phyloP scores from a whole-genome alignment of 2,888 invertebrate genomes.

The Pyrrhia umbra region DNA sequence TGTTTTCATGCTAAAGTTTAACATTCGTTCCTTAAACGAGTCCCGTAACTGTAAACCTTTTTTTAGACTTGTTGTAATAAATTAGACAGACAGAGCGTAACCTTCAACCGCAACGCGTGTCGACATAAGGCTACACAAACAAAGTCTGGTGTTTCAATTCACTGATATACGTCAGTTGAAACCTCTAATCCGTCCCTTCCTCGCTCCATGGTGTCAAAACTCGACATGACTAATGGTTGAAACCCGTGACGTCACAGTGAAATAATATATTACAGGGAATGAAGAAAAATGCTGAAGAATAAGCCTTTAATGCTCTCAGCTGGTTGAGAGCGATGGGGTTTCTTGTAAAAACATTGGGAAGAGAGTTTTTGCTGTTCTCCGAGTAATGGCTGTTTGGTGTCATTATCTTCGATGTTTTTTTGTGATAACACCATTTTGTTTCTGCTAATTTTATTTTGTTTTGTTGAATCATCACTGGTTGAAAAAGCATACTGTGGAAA shows the following conservation, averaged over 20 bases:
- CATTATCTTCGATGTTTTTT: conserved; percentile 57
- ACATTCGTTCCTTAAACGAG: too few relatives aligned
- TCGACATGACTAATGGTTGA: conserved; percentile 75
- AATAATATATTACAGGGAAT: conserved; percentile 77
- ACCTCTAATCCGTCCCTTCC: conserved; percentile 52
- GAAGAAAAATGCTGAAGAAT: conserved; percentile 73
- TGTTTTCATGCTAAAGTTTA: too few relatives aligned
- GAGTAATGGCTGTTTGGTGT: conserved; percentile 52
- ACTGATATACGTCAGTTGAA: conserved; percentile 31
- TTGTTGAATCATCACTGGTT: neutral
- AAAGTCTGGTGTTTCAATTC: conserved; percentile 44
- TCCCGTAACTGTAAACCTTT: too few relatives aligned
- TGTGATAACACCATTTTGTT: conserved; percentile 38
- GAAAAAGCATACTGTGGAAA: neutral
- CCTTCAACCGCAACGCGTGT: conserved; percentile 19
- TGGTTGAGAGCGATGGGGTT: conserved; percentile 52
- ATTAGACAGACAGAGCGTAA: too few relatives aligned
- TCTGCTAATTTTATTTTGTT: conserved; percentile 46
- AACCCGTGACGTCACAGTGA: conserved; percentile 68
- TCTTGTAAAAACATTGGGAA: conserved; percentile 54
- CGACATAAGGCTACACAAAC: conserved; percentile 19
- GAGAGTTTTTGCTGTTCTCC: conserved; percentile 47
- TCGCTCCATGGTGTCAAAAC: conserved; percentile 63
- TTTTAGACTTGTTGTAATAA: too few relatives aligned
- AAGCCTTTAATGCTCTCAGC: conserved; percentile 72